A percentile compares a stretch with the other conserved stretches of the same genome.
phyloP scores from a whole-genome alignment of 2,797 vertebrate species.

The Melanotaenia nigrans region DNA sequence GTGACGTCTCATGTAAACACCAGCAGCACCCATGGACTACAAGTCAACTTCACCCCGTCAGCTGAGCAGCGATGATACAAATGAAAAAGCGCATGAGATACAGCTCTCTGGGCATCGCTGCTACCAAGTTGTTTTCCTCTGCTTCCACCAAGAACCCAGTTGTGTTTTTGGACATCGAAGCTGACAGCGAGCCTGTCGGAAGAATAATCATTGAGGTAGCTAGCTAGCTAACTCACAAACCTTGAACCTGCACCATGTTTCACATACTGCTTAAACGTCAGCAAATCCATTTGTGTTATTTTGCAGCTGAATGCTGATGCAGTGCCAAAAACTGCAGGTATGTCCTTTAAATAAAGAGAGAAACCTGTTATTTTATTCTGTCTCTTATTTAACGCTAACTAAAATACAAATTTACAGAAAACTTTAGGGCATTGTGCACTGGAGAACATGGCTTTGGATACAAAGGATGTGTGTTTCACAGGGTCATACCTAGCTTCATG shows the following conservation, averaged over 20 bases:
- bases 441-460: constrained; percentile 94
- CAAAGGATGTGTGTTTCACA: constrained; percentile 93
- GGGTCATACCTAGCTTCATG: constrained; percentile 96
- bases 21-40: constrained; percentile 9
- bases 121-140: constrained; percentile 68
- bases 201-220: constrained; percentile 89
- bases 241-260: constrained; percentile 6
- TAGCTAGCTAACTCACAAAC: constrained; percentile 15
- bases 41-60: neutral
- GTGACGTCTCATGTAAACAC: constrained; percentile 17
- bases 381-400: neutral
- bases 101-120: constrained; percentile 71
- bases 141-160: constrained; percentile 78
- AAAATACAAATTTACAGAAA: constrained; percentile 80
- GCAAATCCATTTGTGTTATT: constrained; percentile 25
- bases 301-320: constrained; percentile 89
- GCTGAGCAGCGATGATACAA: constrained; percentile 68
- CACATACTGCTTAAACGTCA: neutral
- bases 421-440: constrained; percentile 93
- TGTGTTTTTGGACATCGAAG: constrained; percentile 91
- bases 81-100: constrained; percentile 77
- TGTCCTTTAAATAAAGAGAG: constrained; percentile 16
- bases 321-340: constrained; percentile 95
- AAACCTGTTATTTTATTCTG: too few relatives aligned
- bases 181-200: constrained; percentile 87